Evolutionary conservation across 2,888 invertebrate genomes (phyloP), one percentile per base, ranked within the genome.

Genomic region (Heliconius cydno): DNA sequence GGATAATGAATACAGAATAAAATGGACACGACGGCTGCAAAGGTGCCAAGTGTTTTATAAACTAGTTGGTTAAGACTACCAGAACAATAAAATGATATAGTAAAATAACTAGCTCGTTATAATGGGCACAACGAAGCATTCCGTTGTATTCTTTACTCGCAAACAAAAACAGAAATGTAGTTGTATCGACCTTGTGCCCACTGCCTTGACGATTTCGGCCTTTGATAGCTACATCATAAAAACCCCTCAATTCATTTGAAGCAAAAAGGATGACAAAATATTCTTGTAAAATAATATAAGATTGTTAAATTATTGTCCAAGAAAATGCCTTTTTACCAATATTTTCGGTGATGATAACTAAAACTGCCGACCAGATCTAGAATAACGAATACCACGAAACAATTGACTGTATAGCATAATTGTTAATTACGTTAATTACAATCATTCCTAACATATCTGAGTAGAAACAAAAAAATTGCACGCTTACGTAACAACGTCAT

Each of bases 151-250:
- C 41, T 70, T 73, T 22, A 72, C 30, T 25, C 66, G 52, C n/a
- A 34, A 77, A 28, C 52, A 71, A 78, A 72, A 73, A 57, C 66
- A 78, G 25, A 78, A 73, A 52, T 57, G 70, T 25, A n/a, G 25
- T 25, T 22, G 25, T 22, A 38, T 15, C 67, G 78, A 38, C 78
- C 73, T 78, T 73, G 78, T 67, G 34, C 30, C 15, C 30, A 66
- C 38, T 41, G 41, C 73, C 73, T 78, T 73, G 73, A 78, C 66
- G 73, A 30, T 28, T 73, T 25, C 52, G 57, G 66, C 67, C 73
- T 41, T 60, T 60, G 10, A 10, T 60, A 3, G n/a, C 6, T 67
- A 66, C 22, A 57, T 52, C 72, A 60, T 57, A 67, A 52, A 78
- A 41, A 72, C 66, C 66, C 60, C 65, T 52, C 60, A n/a, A 60